These are phyloP conservation scores for Myoxocephalus aenaeus DNA, from an alignment of 2,797 vertebrate genomes.

Conservation along the genomic window DNA sequence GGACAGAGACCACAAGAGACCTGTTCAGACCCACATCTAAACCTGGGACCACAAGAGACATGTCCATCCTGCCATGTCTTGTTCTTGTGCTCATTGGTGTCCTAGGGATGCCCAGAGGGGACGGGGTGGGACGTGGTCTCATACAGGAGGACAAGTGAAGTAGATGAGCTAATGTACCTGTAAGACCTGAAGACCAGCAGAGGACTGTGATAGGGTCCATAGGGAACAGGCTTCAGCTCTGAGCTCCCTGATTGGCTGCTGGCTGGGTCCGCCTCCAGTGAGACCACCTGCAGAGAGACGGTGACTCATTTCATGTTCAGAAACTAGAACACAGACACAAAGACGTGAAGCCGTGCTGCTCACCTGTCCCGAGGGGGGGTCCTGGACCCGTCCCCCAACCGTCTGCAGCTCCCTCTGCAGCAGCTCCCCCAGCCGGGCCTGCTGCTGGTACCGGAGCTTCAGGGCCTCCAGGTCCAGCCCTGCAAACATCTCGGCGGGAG, in stretches of 20 bases:
- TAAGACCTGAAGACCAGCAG: slow-evolving; percentile 95
- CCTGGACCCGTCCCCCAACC: slow-evolving; percentile 57
- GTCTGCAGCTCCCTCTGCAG: slow-evolving; percentile 81
- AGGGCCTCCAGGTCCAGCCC: slow-evolving; percentile 91
- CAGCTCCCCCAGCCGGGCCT: slow-evolving; percentile 85
- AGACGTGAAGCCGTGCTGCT: neutral
- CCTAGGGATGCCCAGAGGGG: neutral
- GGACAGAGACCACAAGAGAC: slow-evolving; percentile 13
- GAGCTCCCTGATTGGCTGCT: slow-evolving; percentile 74
- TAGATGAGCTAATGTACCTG: slow-evolving; percentile 70
- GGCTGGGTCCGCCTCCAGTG: slow-evolving; percentile 85
- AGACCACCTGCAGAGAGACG: slow-evolving; percentile 80
- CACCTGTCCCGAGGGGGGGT: slow-evolving; percentile 82
- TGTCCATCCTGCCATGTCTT: neutral
- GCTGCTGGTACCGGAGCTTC: slow-evolving; percentile 84
- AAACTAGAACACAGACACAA: neutral
- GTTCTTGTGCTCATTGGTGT: neutral
- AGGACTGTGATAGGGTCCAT: slow-evolving; percentile 92
- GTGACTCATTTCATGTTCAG: neutral
- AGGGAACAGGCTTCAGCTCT: slow-evolving; percentile 87
- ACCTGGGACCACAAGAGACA: neutral
- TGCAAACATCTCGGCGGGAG: slow-evolving; percentile 84
- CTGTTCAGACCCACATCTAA: neutral
- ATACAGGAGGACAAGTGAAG: neutral
- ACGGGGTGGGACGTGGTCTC: neutral